Base-by-base conservation (phyloP, 2,888 invertebrate species). In the Torymus auratus region DNA sequence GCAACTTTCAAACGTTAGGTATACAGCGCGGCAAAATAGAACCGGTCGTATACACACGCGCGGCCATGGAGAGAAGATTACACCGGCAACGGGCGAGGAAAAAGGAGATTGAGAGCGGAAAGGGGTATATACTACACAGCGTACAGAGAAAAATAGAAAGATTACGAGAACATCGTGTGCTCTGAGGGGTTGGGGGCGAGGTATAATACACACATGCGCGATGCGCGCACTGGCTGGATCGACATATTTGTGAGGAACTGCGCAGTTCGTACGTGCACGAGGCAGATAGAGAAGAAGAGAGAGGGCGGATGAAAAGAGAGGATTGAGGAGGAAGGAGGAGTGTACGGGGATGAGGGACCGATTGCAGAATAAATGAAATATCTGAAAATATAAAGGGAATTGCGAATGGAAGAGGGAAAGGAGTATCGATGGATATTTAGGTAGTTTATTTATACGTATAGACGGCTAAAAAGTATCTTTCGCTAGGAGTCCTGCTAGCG, bases 281-380 rank as follows among this genome's bases (percentile, higher is more conserved):
- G 23, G 20, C 53, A 67, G 58, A 71, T 41, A 53, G 15, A 3
- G 56, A 53, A 10, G 13, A 2, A n/a, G 50, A 41, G 52, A 50
- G 52, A 52, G 50, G 41, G 14, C 53, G 53, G 58, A 71, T 41
- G 23, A 17, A 28, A 12, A 52, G n/a, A 64, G 15, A 3, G 56
- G 28, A 28, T 28, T 4, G 28, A 7, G 14, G 1, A n/a, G 50
- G 15, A 23, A 10, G 50, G 17, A 17, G 15, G 50, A 58, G 69
- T 50, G 60, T 17, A n/a, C 52, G 14, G 12, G 68, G 62, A 77
- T 56, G 70, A 71, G 71, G 65, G 67, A 78, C 65, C 60, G 65
- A 71, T 71, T 20, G 70, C 52, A n/a, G 70, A 58, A 52, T 65
- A 58, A 78, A 78, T 72, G 65, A 78, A 71, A 78, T 71, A 78